phyloP scores from a whole-genome alignment of 1,140 invertebrate species.

The Gonatopus flavifemur region DNA sequence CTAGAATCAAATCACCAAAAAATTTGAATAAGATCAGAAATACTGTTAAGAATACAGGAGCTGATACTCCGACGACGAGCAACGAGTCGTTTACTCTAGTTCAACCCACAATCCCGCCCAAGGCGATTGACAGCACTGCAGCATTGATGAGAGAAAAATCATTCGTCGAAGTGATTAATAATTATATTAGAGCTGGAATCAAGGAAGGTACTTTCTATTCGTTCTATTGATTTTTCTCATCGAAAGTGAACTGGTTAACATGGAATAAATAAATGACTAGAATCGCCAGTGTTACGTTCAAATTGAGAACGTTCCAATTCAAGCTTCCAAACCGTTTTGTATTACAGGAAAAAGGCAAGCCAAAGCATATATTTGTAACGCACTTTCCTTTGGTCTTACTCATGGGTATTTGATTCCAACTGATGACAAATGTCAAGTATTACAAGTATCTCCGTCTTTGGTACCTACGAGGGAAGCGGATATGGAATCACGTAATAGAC shows the following conservation, averaged over 20 bases:
- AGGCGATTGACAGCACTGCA: conserved; percentile 16
- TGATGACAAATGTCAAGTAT: conserved; percentile 31
- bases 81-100: conserved; percentile 17
- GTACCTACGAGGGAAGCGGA: conserved; percentile 14
- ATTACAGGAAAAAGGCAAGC: conserved; percentile 36
- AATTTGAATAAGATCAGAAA: conserved; percentile 12
- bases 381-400: conserved; percentile 39
- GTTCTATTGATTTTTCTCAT: too few relatives aligned
- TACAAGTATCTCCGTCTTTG: conserved; percentile 31
- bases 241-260: neutral
- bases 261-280: neutral
- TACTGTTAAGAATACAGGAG: conserved; percentile 9
- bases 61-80: conserved; percentile 13
- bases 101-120: conserved; percentile 3
- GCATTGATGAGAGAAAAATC: conserved; percentile 22
- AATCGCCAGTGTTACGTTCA: neutral
- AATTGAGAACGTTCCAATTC: neutral
- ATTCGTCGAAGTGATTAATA: conserved; percentile 29
- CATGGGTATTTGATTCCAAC: conserved; percentile 41
- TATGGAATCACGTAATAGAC: conserved; percentile 11
- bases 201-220: conserved; percentile 36
- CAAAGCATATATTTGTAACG: conserved; percentile 38
- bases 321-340: neutral
- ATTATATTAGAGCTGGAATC: conserved; percentile 32
- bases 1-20: conserved; percentile 15